Evolutionary conservation across 2,113 vertebrate species (phyloP).

Genomic region (Podocnemis expansa): DNA sequence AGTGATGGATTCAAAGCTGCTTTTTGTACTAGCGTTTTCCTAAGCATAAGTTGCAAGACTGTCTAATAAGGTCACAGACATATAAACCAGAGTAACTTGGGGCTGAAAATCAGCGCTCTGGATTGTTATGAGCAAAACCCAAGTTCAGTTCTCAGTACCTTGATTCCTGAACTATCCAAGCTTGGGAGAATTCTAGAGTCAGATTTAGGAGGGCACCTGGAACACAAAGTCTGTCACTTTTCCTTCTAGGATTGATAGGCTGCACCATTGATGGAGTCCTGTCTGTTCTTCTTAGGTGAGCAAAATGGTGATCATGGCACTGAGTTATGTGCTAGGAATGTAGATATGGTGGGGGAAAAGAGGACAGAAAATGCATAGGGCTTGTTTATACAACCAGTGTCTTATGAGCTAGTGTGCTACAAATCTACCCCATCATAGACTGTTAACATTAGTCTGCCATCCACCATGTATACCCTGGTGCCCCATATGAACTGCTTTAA

Average conservation of each 20-base stretch:
- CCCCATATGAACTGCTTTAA: too few species aligned
- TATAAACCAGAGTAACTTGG: background rate
- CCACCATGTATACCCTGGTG: too few species aligned
- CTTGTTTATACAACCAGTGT: too few species aligned
- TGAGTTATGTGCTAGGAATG: background rate
- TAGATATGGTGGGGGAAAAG: background rate
- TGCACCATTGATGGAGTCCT: accelerated
- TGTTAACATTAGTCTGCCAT: too few species aligned
- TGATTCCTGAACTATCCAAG: background rate
- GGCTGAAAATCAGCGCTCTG: background rate
- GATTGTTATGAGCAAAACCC: background rate
- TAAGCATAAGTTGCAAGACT: background rate
- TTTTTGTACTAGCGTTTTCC: background rate
- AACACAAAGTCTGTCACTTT: background rate
- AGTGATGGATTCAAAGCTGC: background rate
- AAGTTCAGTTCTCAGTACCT: background rate
- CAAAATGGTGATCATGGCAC: background rate
- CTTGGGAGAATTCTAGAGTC: background rate
- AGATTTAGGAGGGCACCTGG: background rate
- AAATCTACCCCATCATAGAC: too few species aligned
- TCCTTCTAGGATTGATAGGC: background rate
- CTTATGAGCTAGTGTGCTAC: too few species aligned
- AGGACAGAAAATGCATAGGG: background rate
- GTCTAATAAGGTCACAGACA: background rate
- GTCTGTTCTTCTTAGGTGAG: background rate